Percentiles rank a stretch among this genome's conserved stretches.
Evolutionary conservation across 30 jellyfish, hydroid and myxozoan genomes (phyloP).

Genomic region (Aurelia coerulea): DNA sequence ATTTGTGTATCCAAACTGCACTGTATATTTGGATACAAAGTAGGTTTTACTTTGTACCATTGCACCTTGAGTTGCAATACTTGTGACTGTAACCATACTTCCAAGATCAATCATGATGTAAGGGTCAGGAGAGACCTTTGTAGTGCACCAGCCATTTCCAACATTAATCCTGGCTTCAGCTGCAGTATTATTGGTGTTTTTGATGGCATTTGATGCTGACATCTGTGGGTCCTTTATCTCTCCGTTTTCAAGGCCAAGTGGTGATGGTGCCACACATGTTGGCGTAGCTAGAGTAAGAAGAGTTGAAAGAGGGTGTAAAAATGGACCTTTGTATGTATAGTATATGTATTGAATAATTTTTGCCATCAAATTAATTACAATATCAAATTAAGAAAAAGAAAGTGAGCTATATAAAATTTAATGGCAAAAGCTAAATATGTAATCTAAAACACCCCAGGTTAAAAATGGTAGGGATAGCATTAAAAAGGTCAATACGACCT

Average conservation of each 20-base stretch:
- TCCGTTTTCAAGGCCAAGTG: slow-evolving; percentile 27
- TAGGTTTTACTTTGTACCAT: background rate
- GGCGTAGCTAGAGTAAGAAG: background rate
- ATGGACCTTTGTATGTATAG: too few relatives aligned
- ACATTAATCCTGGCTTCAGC: slow-evolving; percentile 12
- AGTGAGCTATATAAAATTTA: too few relatives aligned
- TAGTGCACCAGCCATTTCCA: slow-evolving; percentile 64
- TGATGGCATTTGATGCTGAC: background rate
- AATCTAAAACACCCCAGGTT: too few relatives aligned
- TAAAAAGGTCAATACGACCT: too few relatives aligned
- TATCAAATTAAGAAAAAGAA: too few relatives aligned
- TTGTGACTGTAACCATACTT: slow-evolving; percentile 32
- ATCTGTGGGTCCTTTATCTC: background rate
- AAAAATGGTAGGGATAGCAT: too few relatives aligned
- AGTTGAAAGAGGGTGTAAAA: background rate
- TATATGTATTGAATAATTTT: too few relatives aligned
- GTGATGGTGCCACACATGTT: background rate
- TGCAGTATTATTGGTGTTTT: slow-evolving; percentile 7
- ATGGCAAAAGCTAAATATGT: too few relatives aligned
- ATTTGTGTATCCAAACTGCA: slow-evolving; percentile 33
- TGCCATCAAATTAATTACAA: too few relatives aligned
- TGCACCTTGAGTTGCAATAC: slow-evolving; percentile 59
- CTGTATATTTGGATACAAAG: slow-evolving; percentile 1
- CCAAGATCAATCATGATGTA: slow-evolving; percentile 7
- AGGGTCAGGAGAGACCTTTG: background rate